phyloP scores from a whole-genome alignment of 2,888 invertebrate genomes.

The Xanthostigma xanthostigma region DNA sequence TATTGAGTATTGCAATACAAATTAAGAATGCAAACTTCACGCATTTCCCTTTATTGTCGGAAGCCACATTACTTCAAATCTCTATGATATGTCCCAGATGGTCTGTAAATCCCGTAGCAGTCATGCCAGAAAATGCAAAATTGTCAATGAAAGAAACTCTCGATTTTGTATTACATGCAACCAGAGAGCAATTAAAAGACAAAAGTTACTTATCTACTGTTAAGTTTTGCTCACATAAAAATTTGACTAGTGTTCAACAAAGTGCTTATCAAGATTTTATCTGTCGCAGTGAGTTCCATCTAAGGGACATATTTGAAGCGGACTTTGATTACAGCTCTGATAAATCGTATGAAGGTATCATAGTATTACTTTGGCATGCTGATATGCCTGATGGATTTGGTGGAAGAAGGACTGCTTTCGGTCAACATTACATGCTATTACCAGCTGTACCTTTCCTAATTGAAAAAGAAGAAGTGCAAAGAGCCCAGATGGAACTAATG shows the following conservation, averaged over 20 bases:
- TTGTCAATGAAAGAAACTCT: neutral
- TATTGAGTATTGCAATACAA: slow-evolving; percentile 49
- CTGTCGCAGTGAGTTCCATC: slow-evolving; percentile 8
- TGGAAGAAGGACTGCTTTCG: slow-evolving; percentile 38
- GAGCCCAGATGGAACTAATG: slow-evolving; percentile 19
- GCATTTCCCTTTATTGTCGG: slow-evolving; percentile 19
- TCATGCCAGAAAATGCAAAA: slow-evolving; percentile 16
- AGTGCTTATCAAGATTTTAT: neutral
- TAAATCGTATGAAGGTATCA: neutral
- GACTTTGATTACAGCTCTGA: neutral
- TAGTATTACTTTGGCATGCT: slow-evolving; percentile 32
- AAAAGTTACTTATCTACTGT: neutral
- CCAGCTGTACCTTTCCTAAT: slow-evolving; percentile 29
- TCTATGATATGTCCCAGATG: slow-evolving; percentile 46
- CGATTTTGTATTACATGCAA: neutral
- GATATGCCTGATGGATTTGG: slow-evolving; percentile 36
- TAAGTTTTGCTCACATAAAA: neutral
- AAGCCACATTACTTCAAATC: slow-evolving; percentile 40
- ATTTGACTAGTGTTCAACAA: neutral
- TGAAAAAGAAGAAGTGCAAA: slow-evolving; percentile 33
- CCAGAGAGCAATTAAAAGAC: neutral
- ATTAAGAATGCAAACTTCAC: slow-evolving; percentile 46
- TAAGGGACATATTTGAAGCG: neutral
- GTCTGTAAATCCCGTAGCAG: slow-evolving; percentile 32
- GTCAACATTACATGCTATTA: slow-evolving; percentile 54